Base-by-base conservation (phyloP, 2,113 vertebrate genomes). In the Catharus fuscescens region DNA sequence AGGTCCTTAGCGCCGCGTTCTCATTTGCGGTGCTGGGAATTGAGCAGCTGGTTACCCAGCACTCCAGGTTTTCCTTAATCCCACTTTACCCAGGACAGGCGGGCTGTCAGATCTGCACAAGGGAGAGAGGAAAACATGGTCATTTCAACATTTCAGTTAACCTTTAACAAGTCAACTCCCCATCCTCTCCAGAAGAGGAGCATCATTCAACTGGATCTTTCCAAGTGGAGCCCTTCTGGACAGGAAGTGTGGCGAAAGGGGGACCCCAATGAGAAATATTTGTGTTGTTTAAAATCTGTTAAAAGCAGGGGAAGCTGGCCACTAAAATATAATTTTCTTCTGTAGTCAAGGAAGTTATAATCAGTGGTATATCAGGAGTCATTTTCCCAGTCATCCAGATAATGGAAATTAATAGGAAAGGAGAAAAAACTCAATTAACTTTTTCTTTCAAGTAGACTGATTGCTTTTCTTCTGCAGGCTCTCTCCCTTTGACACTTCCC, bases 41-140 rank as follows among this genome's bases (percentile, higher is more conserved):
- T 79, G 78, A 96, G 96, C 98, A 98, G 98, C 98, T 86, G 98
- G 95, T 89, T 38, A 61, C 48, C 61, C 95, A 76, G 85, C 66
- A 45, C 21, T 29, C 18, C 42, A 25, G 24, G 62, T 74, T 53
- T 60, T 81, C 34, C 44, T 96, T 98, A 98, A 98, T 98, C 98
- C 98, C 98, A 98, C 96, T 98, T 98, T 93, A 98, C 98, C 98
- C 98, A 98, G 65, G 98, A 98, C 69, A 98, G 98, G 52, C 97
- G 98, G 89, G 98, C 98, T 94, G 98, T 98, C 96, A 98, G 98
- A 97, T 99, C 98, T 98, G 97, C 67, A 80, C 9, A 69, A 60
- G 74, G 60, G 42, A 85, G 65, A 85, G 62, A 72, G 67, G 73
- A 69, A 95, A 92, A 83, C 38, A 96, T 96, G 93, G 79, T 85